Evolutionary conservation across 2,113 vertebrate genomes (phyloP).

Genomic region (Amblyopsis rosae): DNA sequence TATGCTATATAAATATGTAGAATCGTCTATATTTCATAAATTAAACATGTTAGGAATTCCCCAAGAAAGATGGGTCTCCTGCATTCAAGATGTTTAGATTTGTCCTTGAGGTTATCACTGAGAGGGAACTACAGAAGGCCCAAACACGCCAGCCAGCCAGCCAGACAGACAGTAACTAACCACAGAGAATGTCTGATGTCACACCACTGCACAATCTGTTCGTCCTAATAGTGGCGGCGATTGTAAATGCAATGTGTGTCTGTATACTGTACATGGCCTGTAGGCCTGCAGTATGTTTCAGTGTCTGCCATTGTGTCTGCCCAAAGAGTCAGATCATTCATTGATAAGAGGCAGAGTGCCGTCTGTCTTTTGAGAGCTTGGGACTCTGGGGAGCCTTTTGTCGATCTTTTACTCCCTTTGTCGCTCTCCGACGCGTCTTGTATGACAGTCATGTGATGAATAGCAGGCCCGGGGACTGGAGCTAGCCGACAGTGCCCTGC

Average conservation of each 20-base stretch:
- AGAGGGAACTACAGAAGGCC: not conserved
- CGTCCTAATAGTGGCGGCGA: conserved; percentile 5
- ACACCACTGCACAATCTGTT: not conserved
- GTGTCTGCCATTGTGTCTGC: conserved; percentile 15
- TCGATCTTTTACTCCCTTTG: conserved; percentile 34
- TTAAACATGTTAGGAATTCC: not conserved
- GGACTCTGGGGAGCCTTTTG: conserved; percentile 44
- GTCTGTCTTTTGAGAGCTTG: conserved; percentile 20
- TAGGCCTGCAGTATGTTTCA: not conserved
- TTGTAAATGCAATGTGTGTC: conserved; percentile 9
- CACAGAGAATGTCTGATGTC: conserved; percentile 15
- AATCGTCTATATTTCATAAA: not conserved
- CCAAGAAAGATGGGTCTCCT: not conserved
- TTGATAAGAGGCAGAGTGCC: conserved; percentile 38
- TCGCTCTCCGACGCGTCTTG: conserved; percentile 11
- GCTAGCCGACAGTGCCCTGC: not conserved
- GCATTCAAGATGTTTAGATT: not conserved
- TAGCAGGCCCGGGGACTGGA: conserved; percentile 27
- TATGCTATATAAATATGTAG: not conserved
- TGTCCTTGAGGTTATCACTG: not conserved
- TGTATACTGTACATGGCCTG: conserved; percentile 5
- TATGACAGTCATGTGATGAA: conserved; percentile 51
- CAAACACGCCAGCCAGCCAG: not conserved
- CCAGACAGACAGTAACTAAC: not conserved
- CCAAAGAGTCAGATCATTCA: conserved; percentile 22